A percentile compares a stretch with the other conserved stretches of the same genome.
These are phyloP conservation scores for Anagyrus pseudococci DNA, from an alignment of 2,888 invertebrate species.

Conservation along the genomic window DNA sequence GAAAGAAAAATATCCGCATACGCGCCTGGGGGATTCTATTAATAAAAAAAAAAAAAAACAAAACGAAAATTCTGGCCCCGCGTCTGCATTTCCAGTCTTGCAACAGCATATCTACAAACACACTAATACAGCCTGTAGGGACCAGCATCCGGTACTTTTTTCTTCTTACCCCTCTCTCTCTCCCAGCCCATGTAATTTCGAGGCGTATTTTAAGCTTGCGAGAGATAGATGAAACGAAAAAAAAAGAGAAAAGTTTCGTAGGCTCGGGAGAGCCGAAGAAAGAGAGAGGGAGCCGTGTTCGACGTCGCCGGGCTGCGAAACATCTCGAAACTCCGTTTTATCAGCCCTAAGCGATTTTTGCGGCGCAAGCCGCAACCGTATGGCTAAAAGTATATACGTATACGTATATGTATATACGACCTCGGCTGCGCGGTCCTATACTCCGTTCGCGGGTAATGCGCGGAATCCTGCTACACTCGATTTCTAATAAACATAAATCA, in stretches of 20 bases:
- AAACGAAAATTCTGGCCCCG: neutral
- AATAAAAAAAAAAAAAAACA: neutral
- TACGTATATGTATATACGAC: neutral
- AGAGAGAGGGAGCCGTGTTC: no score
- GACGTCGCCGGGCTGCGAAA: constrained; percentile 3
- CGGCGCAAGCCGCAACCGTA: neutral
- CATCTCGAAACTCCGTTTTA: constrained; percentile 28
- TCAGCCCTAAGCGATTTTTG: constrained; percentile 28
- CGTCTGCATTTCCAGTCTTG: neutral
- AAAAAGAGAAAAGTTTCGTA: neutral
- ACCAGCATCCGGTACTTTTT: no score
- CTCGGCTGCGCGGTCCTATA: neutral
- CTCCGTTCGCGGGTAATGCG: constrained; percentile 26
- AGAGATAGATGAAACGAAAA: neutral
- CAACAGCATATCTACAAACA: neutral
- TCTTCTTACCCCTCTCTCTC: no score
- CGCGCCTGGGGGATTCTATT: no score
- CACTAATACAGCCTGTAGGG: no score
- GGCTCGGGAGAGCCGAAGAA: neutral
- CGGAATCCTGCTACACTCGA: constrained; percentile 35
- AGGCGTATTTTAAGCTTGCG: neutral
- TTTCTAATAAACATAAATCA: constrained; percentile 40
- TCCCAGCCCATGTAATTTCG: neutral
- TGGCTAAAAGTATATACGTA: no score
- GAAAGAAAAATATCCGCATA: no score